Evolutionary conservation across 2,113 vertebrate species (phyloP), one percentile per base, ranked within the genome.

Genomic region (Mola mola): DNA sequence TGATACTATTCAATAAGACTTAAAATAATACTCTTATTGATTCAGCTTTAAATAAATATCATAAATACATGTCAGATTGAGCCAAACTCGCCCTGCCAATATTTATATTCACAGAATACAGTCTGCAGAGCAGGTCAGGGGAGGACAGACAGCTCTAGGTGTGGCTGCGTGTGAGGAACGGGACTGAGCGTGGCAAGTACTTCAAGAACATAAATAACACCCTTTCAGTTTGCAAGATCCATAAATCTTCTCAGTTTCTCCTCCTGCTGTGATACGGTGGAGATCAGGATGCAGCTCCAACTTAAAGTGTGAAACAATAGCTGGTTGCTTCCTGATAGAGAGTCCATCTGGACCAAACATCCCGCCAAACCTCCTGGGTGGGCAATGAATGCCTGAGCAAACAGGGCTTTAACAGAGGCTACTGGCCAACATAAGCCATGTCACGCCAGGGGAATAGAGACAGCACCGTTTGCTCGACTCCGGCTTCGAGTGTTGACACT

Each of bases 391-490:
- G 70, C 60, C 38, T 49, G 60, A 63, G 25, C 49, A 64, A 31
- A 34, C n/a, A 33, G 19, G 17, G 19, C 34, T 61, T 69, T 7
- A 34, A 36, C 16, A 0, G 25, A 16, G 48, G 24, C 46, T 41
- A 13, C 33, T 10, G 24, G 43, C 19, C 37, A 41, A 61, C 8
- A 16, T 34, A 25, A 34, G n/a, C 61, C 5, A 2, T n/a, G 43
- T 93, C 93, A 99, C 24, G 94, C 95, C 82, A 99, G 86, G 4
- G 97, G 96, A 67, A 99, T 96, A 25, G 96, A 96, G 81, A 98
- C 94, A 0, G 96, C 69, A 41, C 97, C 96, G 0, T 98, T 98
- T 59, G 92, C 96, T 62, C 95, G 93, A 71, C 95, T 96, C 50
- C 96, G 94, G 89, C 93, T 95, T 43, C 96, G 89, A 0, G 93